Conservation (phyloP, 2,113 vertebrate species). For the Anolis carolinensis region DNA sequence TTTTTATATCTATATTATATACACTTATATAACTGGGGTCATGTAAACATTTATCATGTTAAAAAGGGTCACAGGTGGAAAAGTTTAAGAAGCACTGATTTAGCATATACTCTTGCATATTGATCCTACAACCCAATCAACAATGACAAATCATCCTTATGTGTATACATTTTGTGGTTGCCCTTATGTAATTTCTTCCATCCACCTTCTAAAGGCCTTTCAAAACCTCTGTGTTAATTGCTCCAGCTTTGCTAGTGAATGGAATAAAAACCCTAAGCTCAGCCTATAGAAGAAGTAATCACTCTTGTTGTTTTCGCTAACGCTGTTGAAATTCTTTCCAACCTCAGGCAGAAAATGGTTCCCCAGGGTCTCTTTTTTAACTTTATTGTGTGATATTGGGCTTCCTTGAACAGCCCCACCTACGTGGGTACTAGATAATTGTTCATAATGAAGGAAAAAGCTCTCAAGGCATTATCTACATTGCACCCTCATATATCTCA, state of each 20-base stretch:
- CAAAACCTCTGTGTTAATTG: constrained; percentile 29
- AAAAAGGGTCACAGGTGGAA: no score
- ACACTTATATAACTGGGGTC: no score
- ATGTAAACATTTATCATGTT: no score
- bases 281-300: background rate
- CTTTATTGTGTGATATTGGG: constrained; percentile 38
- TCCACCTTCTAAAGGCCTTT: background rate
- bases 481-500: constrained; percentile 46
- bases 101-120: background rate
- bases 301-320: constrained; percentile 26
- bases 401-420: constrained; percentile 44
- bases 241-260: constrained; percentile 30
- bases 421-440: constrained; percentile 42
- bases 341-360: background rate
- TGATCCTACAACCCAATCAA: background rate
- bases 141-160: background rate
- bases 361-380: constrained; percentile 29
- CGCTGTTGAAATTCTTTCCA: constrained; percentile 38
- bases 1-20: no score
- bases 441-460: constrained; percentile 37
- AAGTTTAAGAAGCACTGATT: no score
- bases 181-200: background rate
- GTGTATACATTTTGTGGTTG: background rate
- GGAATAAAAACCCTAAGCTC: constrained; percentile 25
- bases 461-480: constrained; percentile 26